Conservation (phyloP, 30 jellyfish, hydroid and myxozoan genomes). For the Aurelia aurita complex sp. Pacific region DNA sequence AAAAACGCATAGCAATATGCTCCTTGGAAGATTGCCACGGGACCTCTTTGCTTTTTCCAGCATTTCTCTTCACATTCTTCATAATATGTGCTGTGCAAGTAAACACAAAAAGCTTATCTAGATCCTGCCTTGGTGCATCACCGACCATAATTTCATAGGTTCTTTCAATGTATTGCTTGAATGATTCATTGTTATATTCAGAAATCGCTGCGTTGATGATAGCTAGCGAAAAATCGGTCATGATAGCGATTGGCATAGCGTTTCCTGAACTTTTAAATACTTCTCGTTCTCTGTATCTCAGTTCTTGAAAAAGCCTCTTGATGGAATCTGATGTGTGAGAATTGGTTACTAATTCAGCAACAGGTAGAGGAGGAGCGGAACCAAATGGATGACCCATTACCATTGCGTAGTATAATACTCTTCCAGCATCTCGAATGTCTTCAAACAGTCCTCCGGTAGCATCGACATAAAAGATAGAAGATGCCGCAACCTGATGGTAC, state of each 20-base stretch:
- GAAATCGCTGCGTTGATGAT: conserved; percentile 8
- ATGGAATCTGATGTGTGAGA: conserved; percentile 17
- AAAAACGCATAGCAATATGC: conserved; percentile 38
- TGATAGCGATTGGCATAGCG: conserved; percentile 12
- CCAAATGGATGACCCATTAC: conserved; percentile 36
- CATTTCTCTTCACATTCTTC: conserved; percentile 14
- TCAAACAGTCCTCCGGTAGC: conserved; percentile 24
- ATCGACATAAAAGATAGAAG: conserved; percentile 7
- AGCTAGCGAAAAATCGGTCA: conserved; percentile 36
- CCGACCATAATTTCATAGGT: conserved; percentile 24
- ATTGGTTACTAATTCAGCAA: conserved; percentile 27
- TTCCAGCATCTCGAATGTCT: not conserved
- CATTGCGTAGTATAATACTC: conserved; percentile 20
- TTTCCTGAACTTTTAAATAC: conserved; percentile 5
- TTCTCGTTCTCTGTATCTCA: conserved; percentile 1
- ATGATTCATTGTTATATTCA: conserved; percentile 4
- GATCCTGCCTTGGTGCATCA: conserved; percentile 2
- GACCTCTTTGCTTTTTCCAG: not conserved
- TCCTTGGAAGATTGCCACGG: not conserved
- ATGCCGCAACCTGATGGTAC: not conserved
- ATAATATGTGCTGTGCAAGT: conserved; percentile 21
- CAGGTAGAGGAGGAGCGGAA: conserved; percentile 11
- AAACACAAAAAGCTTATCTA: conserved; percentile 4
- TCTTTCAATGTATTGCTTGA: conserved; percentile 14
- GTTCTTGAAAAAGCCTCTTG: conserved; percentile 4